Base-by-base conservation (phyloP, 2,888 invertebrate species). In the Andrena chrysosceles region DNA sequence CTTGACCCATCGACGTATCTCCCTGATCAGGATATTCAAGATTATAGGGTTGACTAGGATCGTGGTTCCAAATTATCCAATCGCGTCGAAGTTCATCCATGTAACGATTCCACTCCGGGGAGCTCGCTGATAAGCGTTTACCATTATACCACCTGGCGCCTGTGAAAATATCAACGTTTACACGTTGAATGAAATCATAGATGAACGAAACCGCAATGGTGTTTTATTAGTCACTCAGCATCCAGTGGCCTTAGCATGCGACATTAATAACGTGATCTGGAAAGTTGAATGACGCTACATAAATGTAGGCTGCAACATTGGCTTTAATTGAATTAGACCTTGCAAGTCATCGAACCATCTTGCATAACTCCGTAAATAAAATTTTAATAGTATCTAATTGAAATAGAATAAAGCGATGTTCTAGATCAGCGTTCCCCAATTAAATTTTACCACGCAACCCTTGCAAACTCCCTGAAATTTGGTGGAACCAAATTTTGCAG, bases 1-100 rank as follows among this genome's bases (percentile, higher is more conserved):
- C 93, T 54, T 92, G 92, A 4, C 94, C 94, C 93, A 94, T 94
- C 23, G 94, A 94, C 2, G 93, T 93, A 84, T 94, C 94, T 23
- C 84, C 62, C 8, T 90, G 66, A n/a, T 91, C 81, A 49, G 92
- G 90, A 2, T 90, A 60, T 16, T 88, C 64, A 20, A 94, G 88
- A 42, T 79, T 77, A 68, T 93, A 93, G 0, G 90, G 84, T 31
- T 33, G 31, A 23, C 68, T 77, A 4, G 81, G 13, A 67, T 86
- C 54, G 16, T 84, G 52, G 23, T 66, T 77, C 74, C 81, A 64
- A n/a, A 87, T 13, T 35, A 92, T 87, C 92, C 91, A 92, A 60
- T 84, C 71, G 16, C 78, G 72, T 16, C 85, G 79, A 54, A 91
- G 82, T 60, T 90, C 88, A 7, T 33, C 31, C 29, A 89, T 2